Percentiles rank a stretch among this genome's conserved stretches.
phyloP scores from a whole-genome alignment of 2,888 invertebrate genomes.

The Mimumesa dahlbomi region DNA sequence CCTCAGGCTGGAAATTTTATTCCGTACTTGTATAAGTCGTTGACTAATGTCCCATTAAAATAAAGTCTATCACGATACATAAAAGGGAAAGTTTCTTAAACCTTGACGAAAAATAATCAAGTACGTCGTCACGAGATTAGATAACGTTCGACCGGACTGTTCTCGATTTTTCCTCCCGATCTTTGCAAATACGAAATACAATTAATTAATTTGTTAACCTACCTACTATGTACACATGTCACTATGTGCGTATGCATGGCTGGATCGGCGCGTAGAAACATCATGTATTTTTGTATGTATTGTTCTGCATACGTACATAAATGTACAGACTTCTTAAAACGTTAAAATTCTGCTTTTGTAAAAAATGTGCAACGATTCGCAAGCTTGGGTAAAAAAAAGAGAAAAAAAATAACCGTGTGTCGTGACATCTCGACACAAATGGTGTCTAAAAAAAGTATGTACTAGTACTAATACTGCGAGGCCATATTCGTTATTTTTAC shows the following conservation, averaged over 20 bases:
- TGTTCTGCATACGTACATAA: slow-evolving; percentile 72
- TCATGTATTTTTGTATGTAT: slow-evolving; percentile 61
- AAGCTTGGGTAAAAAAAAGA: background rate
- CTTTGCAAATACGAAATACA: slow-evolving; percentile 75
- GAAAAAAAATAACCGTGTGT: background rate
- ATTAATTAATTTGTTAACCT: slow-evolving; percentile 80
- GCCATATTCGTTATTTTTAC: no score
- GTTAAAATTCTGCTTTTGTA: slow-evolving; percentile 29
- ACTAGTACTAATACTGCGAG: no score
- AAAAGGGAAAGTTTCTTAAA: background rate
- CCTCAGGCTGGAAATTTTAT: slow-evolving; percentile 62
- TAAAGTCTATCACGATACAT: background rate
- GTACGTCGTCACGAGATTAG: background rate
- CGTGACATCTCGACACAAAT: no score
- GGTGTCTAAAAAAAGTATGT: no score
- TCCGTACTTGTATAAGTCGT: background rate
- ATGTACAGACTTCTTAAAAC: slow-evolving; percentile 51
- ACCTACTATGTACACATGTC: slow-evolving; percentile 79
- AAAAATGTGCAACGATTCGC: slow-evolving; percentile 35
- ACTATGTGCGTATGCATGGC: slow-evolving; percentile 77
- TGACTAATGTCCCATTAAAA: background rate
- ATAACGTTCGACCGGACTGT: slow-evolving; percentile 12
- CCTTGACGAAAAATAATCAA: background rate
- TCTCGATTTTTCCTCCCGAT: slow-evolving; percentile 28
- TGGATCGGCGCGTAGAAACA: slow-evolving; percentile 68